These are phyloP conservation scores for Chanos chanos DNA, from an alignment of 2,797 vertebrate genomes.

Conservation along the genomic window DNA sequence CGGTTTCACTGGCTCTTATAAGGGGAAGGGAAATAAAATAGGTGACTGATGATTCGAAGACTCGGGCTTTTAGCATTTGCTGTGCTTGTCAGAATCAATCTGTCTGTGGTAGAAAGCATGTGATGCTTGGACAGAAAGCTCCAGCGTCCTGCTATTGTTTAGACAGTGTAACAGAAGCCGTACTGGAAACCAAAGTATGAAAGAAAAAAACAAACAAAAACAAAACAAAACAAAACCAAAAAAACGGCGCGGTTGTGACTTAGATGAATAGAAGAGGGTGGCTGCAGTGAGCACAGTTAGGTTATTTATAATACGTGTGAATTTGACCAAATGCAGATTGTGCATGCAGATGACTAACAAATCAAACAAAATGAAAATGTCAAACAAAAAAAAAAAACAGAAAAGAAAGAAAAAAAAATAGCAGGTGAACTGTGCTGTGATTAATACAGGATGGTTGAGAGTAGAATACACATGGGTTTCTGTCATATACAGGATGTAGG, in stretches of 20 bases:
- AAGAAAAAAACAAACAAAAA: neutral
- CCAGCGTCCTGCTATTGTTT: slow-evolving; percentile 13
- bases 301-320: slow-evolving; percentile 70
- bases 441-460: slow-evolving; percentile 59
- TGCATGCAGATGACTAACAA: slow-evolving; percentile 66
- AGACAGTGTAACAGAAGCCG: slow-evolving; percentile 24
- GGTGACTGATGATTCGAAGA: slow-evolving; percentile 28
- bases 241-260: neutral
- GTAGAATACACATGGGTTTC: too few species aligned
- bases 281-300: neutral
- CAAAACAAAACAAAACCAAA: neutral
- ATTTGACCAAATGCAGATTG: slow-evolving; percentile 71
- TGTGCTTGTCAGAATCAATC: slow-evolving; percentile 29
- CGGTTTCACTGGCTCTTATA: slow-evolving; percentile 9
- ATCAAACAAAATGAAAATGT: slow-evolving; percentile 54
- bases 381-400: neutral
- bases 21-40: slow-evolving; percentile 8
- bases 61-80: slow-evolving; percentile 27
- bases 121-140: slow-evolving; percentile 28
- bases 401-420: neutral
- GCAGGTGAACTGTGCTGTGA: slow-evolving; percentile 65
- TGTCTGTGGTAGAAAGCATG: slow-evolving; percentile 23
- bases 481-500: neutral
- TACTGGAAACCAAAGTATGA: neutral
- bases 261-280: neutral